phyloP scores from a whole-genome alignment of 2,113 vertebrate genomes.

The Canis aureus region DNA sequence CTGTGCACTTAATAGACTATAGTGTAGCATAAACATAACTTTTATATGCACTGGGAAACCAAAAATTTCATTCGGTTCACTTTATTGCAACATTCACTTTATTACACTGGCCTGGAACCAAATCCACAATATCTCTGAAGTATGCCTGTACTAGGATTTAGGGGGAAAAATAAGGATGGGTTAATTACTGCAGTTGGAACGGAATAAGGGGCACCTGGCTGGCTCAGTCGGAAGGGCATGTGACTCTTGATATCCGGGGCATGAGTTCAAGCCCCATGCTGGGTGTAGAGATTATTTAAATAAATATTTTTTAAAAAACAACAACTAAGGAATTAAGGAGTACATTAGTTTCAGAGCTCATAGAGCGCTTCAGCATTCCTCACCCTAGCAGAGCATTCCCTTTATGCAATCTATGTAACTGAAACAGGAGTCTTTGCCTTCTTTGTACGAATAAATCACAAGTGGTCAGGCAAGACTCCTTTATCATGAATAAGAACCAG shows the following conservation, averaged over 20 bases:
- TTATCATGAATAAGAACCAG: conserved; percentile 23
- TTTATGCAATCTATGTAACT: not conserved
- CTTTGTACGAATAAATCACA: conserved; percentile 37
- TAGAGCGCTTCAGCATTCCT: not conserved
- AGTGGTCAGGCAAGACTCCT: not conserved
- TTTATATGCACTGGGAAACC: not conserved
- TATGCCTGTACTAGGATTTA: not conserved
- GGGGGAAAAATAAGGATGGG: not conserved
- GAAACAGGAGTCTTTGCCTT: conserved; percentile 29
- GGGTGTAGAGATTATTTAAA: not conserved
- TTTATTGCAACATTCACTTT: not conserved
- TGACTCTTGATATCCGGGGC: not conserved
- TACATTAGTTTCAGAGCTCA: not conserved
- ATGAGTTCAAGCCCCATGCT: not conserved
- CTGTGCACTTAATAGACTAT: not conserved
- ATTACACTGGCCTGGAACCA: not conserved
- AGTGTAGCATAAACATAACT: not conserved
- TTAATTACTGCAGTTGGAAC: not conserved
- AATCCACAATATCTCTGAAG: not conserved
- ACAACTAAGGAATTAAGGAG: not conserved
- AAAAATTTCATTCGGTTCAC: not conserved
- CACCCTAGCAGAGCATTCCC: not conserved
- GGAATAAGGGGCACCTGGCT: not conserved
- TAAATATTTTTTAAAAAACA: not conserved
- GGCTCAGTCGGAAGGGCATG: not conserved